These are phyloP conservation scores for Patiria miniata DNA, from an alignment of 35 echinoderm and acorn worm genomes.

Conservation along the genomic window DNA sequence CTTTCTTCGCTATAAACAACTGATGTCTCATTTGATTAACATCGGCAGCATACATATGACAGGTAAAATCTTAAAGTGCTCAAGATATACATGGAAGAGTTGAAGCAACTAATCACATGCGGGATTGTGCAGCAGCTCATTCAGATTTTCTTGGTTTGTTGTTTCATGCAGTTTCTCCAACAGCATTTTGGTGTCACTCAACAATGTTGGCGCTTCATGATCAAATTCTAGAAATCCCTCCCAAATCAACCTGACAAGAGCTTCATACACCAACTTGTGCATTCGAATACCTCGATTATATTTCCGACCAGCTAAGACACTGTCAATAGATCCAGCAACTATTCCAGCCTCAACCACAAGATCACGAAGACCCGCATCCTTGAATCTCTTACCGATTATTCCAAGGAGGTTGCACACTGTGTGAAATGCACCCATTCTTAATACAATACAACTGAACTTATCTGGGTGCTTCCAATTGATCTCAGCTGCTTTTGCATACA, in stretches of 20 bases:
- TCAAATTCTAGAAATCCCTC: background rate
- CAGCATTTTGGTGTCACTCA: no score
- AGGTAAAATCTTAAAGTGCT: background rate
- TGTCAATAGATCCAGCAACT: background rate
- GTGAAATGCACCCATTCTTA: conserved; percentile 1
- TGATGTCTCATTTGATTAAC: conserved; percentile 45
- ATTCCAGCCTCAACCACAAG: background rate
- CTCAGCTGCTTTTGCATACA: conserved; percentile 8
- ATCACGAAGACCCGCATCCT: conserved; percentile 1
- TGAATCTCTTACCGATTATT: background rate
- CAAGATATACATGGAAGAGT: no score
- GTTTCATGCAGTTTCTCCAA: no score
- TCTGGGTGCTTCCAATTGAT: background rate
- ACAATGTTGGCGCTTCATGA: no score
- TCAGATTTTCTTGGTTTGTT: no score
- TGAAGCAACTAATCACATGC: no score
- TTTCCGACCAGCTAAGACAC: no score
- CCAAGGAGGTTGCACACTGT: background rate
- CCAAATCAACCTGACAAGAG: conserved; percentile 7
- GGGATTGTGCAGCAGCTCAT: no score
- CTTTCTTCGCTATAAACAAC: conserved; percentile 28
- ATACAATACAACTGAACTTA: background rate
- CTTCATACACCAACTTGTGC: conserved; percentile 30
- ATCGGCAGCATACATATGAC: conserved; percentile 23
- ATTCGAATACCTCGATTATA: background rate